Evolutionary conservation across 1,140 invertebrate species (phyloP).

Genomic region (Arion vulgaris): DNA sequence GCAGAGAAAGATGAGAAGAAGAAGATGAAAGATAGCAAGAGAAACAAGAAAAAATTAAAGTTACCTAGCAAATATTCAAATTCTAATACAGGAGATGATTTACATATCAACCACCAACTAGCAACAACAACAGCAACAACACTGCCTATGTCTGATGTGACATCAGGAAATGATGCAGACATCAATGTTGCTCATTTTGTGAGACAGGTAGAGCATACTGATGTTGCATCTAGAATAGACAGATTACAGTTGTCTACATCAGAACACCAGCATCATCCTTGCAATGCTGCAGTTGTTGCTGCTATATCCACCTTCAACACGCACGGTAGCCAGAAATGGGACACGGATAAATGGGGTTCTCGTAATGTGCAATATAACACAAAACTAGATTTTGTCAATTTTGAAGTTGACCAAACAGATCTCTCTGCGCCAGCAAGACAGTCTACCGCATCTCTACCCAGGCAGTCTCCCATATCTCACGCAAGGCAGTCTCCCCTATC

Average conservation of each 20-base stretch:
- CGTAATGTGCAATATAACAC: conserved; percentile 46
- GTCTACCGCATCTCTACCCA: background rate
- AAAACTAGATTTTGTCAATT: conserved; percentile 41
- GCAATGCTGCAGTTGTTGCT: too few relatives aligned
- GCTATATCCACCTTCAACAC: too few relatives aligned
- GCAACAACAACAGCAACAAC: too few relatives aligned
- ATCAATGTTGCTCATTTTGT: too few relatives aligned
- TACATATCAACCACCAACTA: background rate
- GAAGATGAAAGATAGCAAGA: too few relatives aligned
- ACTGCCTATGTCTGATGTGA: too few relatives aligned
- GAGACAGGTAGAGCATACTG: background rate
- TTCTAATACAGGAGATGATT: background rate
- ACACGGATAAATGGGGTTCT: conserved; percentile 43
- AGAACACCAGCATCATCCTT: too few relatives aligned
- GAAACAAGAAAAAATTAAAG: background rate
- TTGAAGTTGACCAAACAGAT: conserved; percentile 34
- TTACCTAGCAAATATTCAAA: background rate
- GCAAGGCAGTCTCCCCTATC: too few relatives aligned
- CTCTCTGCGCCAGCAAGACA: background rate
- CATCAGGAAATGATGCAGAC: too few relatives aligned
- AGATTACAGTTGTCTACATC: background rate
- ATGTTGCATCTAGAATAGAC: background rate
- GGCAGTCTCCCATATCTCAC: too few relatives aligned
- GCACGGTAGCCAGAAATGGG: background rate
- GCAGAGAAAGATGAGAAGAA: background rate